Conservation (phyloP, 1,140 invertebrate species). For the Drosophila burlai region DNA sequence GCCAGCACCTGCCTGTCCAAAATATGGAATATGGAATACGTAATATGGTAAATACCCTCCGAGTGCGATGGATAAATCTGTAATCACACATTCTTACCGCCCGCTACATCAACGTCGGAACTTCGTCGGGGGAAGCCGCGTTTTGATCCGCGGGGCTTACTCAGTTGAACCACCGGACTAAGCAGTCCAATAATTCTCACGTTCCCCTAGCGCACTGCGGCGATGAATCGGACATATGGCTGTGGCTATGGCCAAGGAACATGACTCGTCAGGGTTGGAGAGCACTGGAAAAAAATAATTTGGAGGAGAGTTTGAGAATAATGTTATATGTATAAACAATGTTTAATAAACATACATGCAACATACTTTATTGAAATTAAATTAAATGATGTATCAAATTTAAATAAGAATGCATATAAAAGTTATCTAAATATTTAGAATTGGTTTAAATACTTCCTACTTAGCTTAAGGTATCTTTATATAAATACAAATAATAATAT, state of each 20-base stretch:
- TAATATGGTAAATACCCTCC: conserved; percentile 55
- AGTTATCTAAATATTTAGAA: too few relatives aligned
- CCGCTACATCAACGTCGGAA: conserved; percentile 61
- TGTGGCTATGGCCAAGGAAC: conserved; percentile 37
- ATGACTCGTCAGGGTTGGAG: conserved; percentile 21
- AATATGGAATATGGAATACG: conserved; percentile 43
- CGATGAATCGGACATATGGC: conserved; percentile 63
- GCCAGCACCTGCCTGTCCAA: conserved; percentile 54
- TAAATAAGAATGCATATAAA: too few relatives aligned
- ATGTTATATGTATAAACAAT: too few relatives aligned
- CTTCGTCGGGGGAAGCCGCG: conserved; percentile 54
- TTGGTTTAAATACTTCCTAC: too few relatives aligned
- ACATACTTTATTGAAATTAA: too few relatives aligned
- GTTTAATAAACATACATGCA: too few relatives aligned
- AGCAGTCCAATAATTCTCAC: conserved; percentile 78
- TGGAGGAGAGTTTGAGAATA: not conserved
- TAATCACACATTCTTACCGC: conserved; percentile 54
- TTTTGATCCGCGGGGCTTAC: conserved; percentile 73
- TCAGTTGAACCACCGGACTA: conserved; percentile 74
- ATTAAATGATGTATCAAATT: too few relatives aligned
- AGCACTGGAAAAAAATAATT: conserved; percentile 23
- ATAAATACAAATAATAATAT: too few relatives aligned
- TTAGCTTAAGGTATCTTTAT: too few relatives aligned
- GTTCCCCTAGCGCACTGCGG: conserved; percentile 50
- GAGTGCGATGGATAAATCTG: conserved; percentile 53